A percentile compares a stretch with the other conserved stretches of the same genome.
phyloP scores from a whole-genome alignment of 2,113 vertebrate genomes.

The Dolichallabes microphthalmus region DNA sequence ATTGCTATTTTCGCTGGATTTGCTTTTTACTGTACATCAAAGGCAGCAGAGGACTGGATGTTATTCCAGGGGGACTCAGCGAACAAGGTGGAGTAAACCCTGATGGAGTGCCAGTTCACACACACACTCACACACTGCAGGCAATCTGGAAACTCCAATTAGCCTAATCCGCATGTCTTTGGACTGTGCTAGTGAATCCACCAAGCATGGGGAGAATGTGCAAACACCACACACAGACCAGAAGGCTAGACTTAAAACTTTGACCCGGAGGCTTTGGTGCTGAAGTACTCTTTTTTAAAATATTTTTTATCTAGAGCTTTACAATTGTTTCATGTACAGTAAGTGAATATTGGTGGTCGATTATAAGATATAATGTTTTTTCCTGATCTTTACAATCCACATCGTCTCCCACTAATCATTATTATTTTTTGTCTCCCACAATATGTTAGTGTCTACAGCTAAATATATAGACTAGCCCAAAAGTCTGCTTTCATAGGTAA shows the following conservation, averaged over 20 bases:
- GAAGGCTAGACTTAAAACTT: too few relatives aligned
- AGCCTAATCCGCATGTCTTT: too few relatives aligned
- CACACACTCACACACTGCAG: too few relatives aligned
- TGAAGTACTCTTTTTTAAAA: not conserved
- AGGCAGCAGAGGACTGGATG: not conserved
- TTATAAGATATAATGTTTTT: not conserved
- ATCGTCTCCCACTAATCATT: not conserved
- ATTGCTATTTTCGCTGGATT: not conserved
- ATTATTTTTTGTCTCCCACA: not conserved
- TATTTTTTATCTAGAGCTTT: not conserved
- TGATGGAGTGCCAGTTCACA: too few relatives aligned
- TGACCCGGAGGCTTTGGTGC: too few relatives aligned
- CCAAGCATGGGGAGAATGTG: too few relatives aligned
- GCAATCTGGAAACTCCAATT: too few relatives aligned
- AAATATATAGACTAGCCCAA: not conserved
- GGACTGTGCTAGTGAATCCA: too few relatives aligned
- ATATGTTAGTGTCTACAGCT: not conserved
- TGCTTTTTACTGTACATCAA: not conserved
- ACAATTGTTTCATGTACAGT: not conserved
- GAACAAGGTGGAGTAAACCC: too few relatives aligned
- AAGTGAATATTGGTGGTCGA: not conserved
- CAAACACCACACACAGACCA: too few relatives aligned
- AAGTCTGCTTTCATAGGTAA: too few relatives aligned
- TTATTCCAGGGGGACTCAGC: too few relatives aligned
- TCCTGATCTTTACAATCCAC: not conserved